Base-by-base conservation (phyloP, 2,113 vertebrate species). In the Antennarius striatus region DNA sequence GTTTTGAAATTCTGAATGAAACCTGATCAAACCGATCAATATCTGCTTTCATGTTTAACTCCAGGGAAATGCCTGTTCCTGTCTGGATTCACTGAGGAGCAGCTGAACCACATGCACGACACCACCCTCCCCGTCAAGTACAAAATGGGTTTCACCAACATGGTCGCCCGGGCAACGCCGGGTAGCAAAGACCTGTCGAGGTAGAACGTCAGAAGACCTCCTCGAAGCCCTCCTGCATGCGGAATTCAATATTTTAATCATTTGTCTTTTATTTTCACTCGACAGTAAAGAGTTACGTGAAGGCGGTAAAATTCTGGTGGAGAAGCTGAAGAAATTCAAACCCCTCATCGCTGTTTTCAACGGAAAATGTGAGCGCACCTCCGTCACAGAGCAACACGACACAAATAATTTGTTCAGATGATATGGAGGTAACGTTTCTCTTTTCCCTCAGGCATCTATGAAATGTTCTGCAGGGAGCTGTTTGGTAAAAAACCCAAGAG, bases 11-110 rank as follows among this genome's bases (percentile, higher is more conserved):
- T 36, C 32, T 36, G 7, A 36, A 14, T n/a, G 11, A n/a, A 16
- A 22, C 58, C 5, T 29, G 3, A 36, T 36, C 32, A 11, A 48
- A 47, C 5, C 16, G 15, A 52, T 22, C 3, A 49, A 36, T 57
- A 0, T 48, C 12, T 0, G 0, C 10, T 0, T 28, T 0, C 6
- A 4, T 3, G 56, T 17, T 58, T 52, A 4, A 48, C 75, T 80
- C n/a, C 63, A 99, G 98, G 98, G 98, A 99, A 99, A 75, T 99
- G 98, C 79, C 93, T 99, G 15, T 99, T 97, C 86, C 88, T 99
- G 90, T 98, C 98, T 12, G 98, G 98, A 29, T 93, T 99, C 29
- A 98, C 96, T 52, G 95, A 96, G 3, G 92, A 94, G 60, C 98
- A 95, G 10, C 90, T 99, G 58, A 99, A 93, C 88, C 97, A 99